Base-by-base conservation (phyloP, 1,140 invertebrate genomes). In the Drosophila nebulosa region DNA sequence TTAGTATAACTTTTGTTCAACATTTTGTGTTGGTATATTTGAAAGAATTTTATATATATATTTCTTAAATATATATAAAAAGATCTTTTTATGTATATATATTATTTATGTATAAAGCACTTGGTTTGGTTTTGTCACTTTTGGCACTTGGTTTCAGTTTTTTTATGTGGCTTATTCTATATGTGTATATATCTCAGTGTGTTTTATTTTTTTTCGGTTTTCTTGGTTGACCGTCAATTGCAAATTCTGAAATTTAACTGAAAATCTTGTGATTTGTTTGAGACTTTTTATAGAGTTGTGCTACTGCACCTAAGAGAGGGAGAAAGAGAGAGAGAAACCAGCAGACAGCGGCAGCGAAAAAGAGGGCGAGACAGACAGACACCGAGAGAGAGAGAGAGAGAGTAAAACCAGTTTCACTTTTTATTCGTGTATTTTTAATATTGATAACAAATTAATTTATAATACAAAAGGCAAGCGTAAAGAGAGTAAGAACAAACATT, bases 191-290 rank as follows among this genome's bases (percentile, higher is more conserved):
- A 4, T 51, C n/a, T n/a, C n/a, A n/a, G n/a, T n/a, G 50, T 64
- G 9, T 42, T 22, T 30, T 22, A 9, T 27, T 36, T 35, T 26
- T 60, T n/a, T n/a, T n/a, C n/a, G n/a, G 4, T 42, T 26, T 52
- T 26, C 51, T 30, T 55, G 27, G 58, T 67, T 70, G 69, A 90
- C 83, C 78, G 84, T 67, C 57, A 64, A 76, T 89, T 79, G 68
- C 69, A 64, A 90, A 85, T 90, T 90, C 84, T 64, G 59, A 79
- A 90, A 81, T 79, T 90, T 75, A 90, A 90, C 89, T 90, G 89
- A 90, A 90, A 90, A 90, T 90, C 84, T 89, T 89, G 61, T 89
- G 83, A 90, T 89, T 89, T 88, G 79, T 74, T 85, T 85, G 74
- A 85, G 84, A 90, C 71, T 81, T 90, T 90, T 89, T 90, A 90